Evolutionary conservation across 2,888 invertebrate species (phyloP).

Genomic region (Pyrrhosoma nymphula): DNA sequence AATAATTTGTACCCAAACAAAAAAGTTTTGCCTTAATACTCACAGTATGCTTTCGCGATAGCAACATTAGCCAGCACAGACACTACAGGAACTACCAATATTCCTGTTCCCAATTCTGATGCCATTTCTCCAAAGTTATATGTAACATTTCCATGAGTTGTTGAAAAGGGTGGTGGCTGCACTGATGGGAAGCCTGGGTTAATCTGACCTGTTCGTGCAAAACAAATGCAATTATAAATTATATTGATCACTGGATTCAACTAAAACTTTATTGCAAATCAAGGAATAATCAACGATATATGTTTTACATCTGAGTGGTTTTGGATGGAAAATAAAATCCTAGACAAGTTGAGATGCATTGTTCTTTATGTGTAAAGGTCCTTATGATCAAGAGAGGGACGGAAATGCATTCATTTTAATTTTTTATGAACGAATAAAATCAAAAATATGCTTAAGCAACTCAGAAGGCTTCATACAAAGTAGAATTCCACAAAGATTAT

Average conservation of each 20-base stretch:
- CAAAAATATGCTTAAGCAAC: too few relatives aligned
- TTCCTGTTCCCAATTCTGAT: conserved; percentile 86
- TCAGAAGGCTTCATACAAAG: not conserved
- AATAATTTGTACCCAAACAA: too few relatives aligned
- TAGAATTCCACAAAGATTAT: not conserved
- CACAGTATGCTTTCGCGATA: conserved; percentile 96
- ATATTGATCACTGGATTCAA: not conserved
- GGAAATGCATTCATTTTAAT: too few relatives aligned
- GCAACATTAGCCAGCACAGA: conserved; percentile 95
- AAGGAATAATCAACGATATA: too few relatives aligned
- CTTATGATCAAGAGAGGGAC: too few relatives aligned
- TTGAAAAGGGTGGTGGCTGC: conserved; percentile 84
- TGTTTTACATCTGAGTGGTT: too few relatives aligned
- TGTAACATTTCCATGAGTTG: conserved; percentile 81
- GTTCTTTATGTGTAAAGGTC: too few relatives aligned
- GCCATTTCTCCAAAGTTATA: conserved; percentile 85
- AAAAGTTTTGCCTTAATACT: conserved; percentile 76
- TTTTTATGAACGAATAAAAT: too few relatives aligned
- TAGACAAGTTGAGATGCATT: too few relatives aligned
- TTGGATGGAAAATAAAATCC: too few relatives aligned
- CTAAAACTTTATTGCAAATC: too few relatives aligned
- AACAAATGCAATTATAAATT: not conserved
- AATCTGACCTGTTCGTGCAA: conserved; percentile 80
- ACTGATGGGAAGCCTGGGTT: conserved; percentile 85
- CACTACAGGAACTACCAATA: conserved; percentile 90